phyloP scores from a whole-genome alignment of 2,113 vertebrate genomes.

The Crotalus tigris region DNA sequence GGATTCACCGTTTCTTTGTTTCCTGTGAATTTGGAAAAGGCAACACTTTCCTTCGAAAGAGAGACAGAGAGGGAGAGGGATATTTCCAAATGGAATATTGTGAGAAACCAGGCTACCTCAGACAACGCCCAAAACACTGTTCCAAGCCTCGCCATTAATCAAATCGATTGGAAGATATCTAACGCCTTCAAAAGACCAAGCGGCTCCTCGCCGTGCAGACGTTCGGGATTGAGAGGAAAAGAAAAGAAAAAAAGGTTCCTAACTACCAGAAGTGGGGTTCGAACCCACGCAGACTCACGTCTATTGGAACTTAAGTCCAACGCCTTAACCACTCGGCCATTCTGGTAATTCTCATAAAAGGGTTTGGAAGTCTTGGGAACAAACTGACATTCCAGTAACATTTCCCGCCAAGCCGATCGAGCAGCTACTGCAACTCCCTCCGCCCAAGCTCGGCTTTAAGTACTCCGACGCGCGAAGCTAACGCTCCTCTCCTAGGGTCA shows the following conservation, averaged over 20 bases:
- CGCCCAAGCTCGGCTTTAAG: not conserved
- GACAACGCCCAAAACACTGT: not conserved
- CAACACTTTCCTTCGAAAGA: not conserved
- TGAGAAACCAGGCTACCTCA: not conserved
- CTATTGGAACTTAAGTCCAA: constrained; percentile 6
- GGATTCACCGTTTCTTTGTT: not conserved
- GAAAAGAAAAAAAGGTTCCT: no score
- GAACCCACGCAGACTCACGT: not conserved
- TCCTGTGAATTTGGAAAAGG: not conserved
- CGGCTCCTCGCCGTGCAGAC: not conserved
- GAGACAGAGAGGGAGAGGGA: not conserved
- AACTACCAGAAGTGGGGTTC: constrained; percentile 5
- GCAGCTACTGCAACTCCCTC: not conserved
- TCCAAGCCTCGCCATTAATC: not conserved
- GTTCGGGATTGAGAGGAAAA: not conserved
- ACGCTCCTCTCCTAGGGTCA: not conserved
- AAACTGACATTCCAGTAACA: not conserved
- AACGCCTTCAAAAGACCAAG: not conserved
- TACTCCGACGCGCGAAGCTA: not conserved
- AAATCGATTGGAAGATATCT: not conserved
- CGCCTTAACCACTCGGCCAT: constrained; percentile 24
- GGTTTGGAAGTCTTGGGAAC: not conserved
- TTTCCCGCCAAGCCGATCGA: not conserved
- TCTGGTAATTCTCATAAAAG: accelerated
- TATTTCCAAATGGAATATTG: not conserved